Percentiles rank a stretch among this genome's conserved stretches.
Evolutionary conservation across 1,140 invertebrate genomes (phyloP).

Genomic region (Plectrocnemia conspersa): DNA sequence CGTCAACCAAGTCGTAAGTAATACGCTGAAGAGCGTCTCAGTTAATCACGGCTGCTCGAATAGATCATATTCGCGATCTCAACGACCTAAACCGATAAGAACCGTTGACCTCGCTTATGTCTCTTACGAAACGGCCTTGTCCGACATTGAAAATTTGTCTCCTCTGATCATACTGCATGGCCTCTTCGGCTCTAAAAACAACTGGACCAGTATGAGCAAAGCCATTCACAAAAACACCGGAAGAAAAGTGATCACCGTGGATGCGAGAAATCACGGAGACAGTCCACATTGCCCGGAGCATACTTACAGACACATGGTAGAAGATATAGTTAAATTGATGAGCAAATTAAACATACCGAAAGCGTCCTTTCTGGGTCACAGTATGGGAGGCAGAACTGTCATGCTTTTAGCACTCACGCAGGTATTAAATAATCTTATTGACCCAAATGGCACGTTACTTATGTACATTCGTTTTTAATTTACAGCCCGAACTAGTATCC

Average conservation of each 20-base stretch:
- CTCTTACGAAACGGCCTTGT: conserved; percentile 48
- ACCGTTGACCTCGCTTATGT: conserved; percentile 55
- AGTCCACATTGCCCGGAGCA: conserved; percentile 72
- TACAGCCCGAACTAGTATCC: conserved; percentile 71
- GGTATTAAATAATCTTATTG: conserved; percentile 16
- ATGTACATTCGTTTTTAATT: conserved; percentile 30
- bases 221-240: conserved; percentile 60
- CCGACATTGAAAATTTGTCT: conserved; percentile 35
- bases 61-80: too few species aligned
- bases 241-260: conserved; percentile 68
- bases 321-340: conserved; percentile 67
- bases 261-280: conserved; percentile 88
- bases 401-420: conserved; percentile 67
- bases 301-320: conserved; percentile 65
- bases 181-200: conserved; percentile 73
- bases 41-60: neutral
- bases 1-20: neutral
- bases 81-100: conserved; percentile 11
- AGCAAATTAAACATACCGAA: conserved; percentile 57
- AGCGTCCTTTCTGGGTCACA: conserved; percentile 76
- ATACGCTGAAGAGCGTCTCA: neutral
- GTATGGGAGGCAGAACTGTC: conserved; percentile 82
- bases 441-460: neutral
- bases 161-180: conserved; percentile 83
- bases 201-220: conserved; percentile 77